Conservation (phyloP, 2,797 vertebrate genomes). For the Simalia tracyae region DNA sequence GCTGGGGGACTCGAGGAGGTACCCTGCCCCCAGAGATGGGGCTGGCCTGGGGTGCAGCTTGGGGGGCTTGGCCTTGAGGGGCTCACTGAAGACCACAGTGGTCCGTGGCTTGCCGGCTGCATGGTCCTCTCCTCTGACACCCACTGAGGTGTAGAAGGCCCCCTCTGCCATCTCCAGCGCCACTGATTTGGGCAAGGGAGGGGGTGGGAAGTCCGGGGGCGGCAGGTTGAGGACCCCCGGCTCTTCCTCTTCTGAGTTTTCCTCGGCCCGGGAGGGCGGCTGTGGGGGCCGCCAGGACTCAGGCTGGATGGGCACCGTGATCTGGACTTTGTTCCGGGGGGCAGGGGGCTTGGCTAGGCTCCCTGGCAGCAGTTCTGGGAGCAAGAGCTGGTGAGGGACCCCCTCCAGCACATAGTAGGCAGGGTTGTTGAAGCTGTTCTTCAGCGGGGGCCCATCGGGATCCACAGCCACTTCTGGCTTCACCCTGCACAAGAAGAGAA, state of each 20-base stretch:
- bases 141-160: constrained; percentile 73
- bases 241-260: constrained; percentile 87
- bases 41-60: constrained; percentile 68
- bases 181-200: constrained; percentile 85
- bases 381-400: constrained; percentile 87
- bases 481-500: constrained; percentile 67
- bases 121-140: constrained; percentile 37
- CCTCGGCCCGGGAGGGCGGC: constrained; percentile 74
- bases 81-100: constrained; percentile 47
- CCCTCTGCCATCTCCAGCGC: constrained; percentile 73
- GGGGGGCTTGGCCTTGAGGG: constrained; percentile 55
- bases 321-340: constrained; percentile 81
- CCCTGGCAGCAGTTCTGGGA: constrained; percentile 74
- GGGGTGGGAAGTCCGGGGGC: constrained; percentile 92
- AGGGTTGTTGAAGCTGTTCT: constrained; percentile 97
- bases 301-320: constrained; percentile 59
- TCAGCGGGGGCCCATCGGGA: constrained; percentile 74
- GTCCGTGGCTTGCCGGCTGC: constrained; percentile 25
- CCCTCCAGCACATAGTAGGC: constrained; percentile 96
- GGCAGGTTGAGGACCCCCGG: constrained; percentile 83
- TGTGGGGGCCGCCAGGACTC: constrained; percentile 59
- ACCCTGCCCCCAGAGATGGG: constrained; percentile 12
- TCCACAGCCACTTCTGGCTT: constrained; percentile 80
- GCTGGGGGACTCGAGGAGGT: constrained; percentile 51
- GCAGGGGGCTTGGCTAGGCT: constrained; percentile 63